phyloP scores from a whole-genome alignment of 2,888 invertebrate genomes.

The Tenthredo notha region DNA sequence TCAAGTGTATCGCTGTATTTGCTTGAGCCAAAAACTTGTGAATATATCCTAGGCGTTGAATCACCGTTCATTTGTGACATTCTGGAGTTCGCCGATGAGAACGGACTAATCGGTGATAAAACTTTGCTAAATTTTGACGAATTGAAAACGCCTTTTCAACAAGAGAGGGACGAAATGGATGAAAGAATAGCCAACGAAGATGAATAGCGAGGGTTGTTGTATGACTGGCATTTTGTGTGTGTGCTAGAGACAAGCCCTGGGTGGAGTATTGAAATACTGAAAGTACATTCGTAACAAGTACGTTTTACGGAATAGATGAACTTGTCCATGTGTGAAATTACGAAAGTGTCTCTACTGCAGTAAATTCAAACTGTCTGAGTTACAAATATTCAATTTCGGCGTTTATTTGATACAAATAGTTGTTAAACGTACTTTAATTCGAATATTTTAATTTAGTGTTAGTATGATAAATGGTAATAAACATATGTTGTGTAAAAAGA shows the following conservation, averaged over 20 bases:
- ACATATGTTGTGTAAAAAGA: constrained; percentile 46
- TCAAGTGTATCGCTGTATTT: constrained; percentile 93
- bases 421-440: constrained; percentile 26
- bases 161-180: constrained; percentile 66
- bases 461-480: constrained; percentile 39
- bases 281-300: constrained; percentile 22
- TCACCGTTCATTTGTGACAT: constrained; percentile 94
- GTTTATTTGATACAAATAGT: constrained; percentile 3
- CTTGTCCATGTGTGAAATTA: constrained; percentile 1
- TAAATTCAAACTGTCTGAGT: constrained; percentile 6
- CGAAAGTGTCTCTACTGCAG: neutral
- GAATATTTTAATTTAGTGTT: constrained; percentile 27
- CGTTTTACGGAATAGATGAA: too few species aligned
- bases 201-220: constrained; percentile 63
- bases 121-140: constrained; percentile 67
- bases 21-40: constrained; percentile 94
- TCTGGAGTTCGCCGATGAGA: constrained; percentile 88
- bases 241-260: neutral
- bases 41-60: constrained; percentile 97
- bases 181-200: constrained; percentile 73
- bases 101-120: constrained; percentile 83
- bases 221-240: neutral
- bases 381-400: neutral
- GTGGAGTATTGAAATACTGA: constrained; percentile 2
- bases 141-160: constrained; percentile 64